Evolutionary conservation across 2,113 vertebrate genomes (phyloP), one percentile per base, ranked within the genome.

Genomic region (Eulemur rufifrons): DNA sequence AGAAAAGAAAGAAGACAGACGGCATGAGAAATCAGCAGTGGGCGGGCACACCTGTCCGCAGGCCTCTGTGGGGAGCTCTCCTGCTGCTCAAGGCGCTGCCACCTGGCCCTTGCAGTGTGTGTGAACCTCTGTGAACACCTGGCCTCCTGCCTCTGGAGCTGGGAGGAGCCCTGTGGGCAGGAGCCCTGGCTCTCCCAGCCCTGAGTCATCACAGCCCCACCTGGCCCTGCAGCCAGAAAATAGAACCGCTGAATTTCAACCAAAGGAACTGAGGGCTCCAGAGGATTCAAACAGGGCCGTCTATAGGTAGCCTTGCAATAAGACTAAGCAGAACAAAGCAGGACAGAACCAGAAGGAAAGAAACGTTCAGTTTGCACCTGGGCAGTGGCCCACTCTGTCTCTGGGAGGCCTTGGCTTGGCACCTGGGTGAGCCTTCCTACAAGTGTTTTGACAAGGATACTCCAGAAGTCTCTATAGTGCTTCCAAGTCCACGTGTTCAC

Each of bases 181-280:
- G 66, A 93, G 86, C 11, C 42, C 87, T 39, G 47, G 42, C 18
- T 81, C 56, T 90, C 34, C 66, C 82, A 47, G 45, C 45, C 61
- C 68, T 93, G 59, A 93, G 39, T 95, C 86, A 91, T 56, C 93
- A 45, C 59, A 42, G 52, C 54, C 82, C 12, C 15, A 80, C 82
- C 82, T 50, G 34, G 37, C 29, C 71, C 89, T 68, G 13, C 27
- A 88, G 71, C 34, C 71, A 54, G 63, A 86, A 92, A 64, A 88
- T 47, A 76, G 45, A 92, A 61, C 14, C 10, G 8, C n/a, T 71
- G 52, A 52, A 39, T 92, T 87, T 82, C 54, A 86, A 39, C 39
- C 76, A 25, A 82, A 77, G 37, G 82, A 20, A 42, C 77, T 5
- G 15, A 86, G 89, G 68, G n/a, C 59, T 52, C 39, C 39, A 45